Evolutionary conservation across 35 echinoderm and acorn worm species (phyloP), one percentile per base, ranked within the genome.

Genomic region (Strongylocentrotus purpuratus): DNA sequence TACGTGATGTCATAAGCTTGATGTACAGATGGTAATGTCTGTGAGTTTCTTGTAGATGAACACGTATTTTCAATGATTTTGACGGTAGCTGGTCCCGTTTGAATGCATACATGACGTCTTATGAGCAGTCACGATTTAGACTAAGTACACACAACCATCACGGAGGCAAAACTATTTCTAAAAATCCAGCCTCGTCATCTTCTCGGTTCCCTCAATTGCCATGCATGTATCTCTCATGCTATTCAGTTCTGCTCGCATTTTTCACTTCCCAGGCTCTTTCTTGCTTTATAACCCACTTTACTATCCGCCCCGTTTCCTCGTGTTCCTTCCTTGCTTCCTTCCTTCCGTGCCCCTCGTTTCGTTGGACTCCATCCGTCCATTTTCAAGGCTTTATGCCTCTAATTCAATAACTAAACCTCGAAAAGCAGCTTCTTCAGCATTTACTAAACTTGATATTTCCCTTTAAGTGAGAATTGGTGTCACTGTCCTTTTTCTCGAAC

Each of bases 41-140:
- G 5, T 18, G 22, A n/a, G 20, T n/a, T 78, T n/a, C 22, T 78
- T 28, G 65, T n/a, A 78, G 65, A 78, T 78, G 87, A 13, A 89
- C 32, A 89, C 45, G 87, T 89, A 33, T 46, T 89, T 33, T 41
- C 87, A 89, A 89, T 46, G 87, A 33, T 41, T 89, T 89, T 88
- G 87, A 9, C 87, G 87, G 87, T 35, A 33, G 87, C 10, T 35
- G 12, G 33, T 41, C 87, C 20, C 20, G 87, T 89, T 89, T 32
- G 87, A 88, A 33, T 88, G 45, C 87, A 35, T 46, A 33, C 87
- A 88, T 41, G 65, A 7, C 87, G 87, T 5, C 45, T 0, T 41
- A 89, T 89, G 87, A 41, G 87, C 33, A 89, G 87, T 89, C 87
- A 89, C 87, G 87, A 89, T 89, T 89, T 89, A 46, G 87, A 89